Conservation (phyloP, 1,140 invertebrate genomes). For the Drosophila rufa region DNA sequence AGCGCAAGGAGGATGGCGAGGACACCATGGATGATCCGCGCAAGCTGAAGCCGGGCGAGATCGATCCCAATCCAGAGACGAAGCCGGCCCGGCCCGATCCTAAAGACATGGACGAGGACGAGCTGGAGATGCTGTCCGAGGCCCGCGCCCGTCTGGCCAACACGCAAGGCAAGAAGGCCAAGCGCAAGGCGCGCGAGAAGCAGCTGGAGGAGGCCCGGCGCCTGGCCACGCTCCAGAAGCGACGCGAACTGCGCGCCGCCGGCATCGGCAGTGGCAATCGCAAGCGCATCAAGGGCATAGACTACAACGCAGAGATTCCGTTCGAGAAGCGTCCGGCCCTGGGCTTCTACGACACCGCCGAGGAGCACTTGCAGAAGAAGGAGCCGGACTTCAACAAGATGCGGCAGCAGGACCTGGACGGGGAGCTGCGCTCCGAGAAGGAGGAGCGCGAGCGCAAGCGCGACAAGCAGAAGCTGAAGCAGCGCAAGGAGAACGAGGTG, state of each 20-base stretch:
- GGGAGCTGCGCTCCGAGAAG: conserved; percentile 94
- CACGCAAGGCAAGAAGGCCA: conserved; percentile 99
- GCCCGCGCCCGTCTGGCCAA: conserved; percentile 98
- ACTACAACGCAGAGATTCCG: conserved; percentile 99
- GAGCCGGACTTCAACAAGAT: conserved; percentile 95
- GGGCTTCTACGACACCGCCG: conserved; percentile 97
- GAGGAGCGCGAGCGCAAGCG: conserved; percentile 95
- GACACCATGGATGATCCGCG: conserved; percentile 97
- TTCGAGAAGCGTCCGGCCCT: conserved; percentile 97
- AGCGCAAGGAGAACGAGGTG: conserved; percentile 98
- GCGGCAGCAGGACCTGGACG: conserved; percentile 96
- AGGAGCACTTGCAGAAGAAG: conserved; percentile 94
- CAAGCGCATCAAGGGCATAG: conserved; percentile 89
- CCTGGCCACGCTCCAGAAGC: conserved; percentile 97
- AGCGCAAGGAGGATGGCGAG: conserved; percentile 98
- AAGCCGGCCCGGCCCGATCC: conserved; percentile 99
- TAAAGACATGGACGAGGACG: conserved; percentile 99
- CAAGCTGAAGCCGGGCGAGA: conserved; percentile 99
- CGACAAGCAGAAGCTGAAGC: conserved; percentile 97
- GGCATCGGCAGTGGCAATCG: conserved; percentile 91
- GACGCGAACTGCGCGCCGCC: conserved; percentile 97
- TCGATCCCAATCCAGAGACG: conserved; percentile 99
- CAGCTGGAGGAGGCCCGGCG: conserved; percentile 99
- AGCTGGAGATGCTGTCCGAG: conserved; percentile 99
- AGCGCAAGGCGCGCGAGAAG: conserved; percentile 99